A percentile compares a stretch with the other conserved stretches of the same genome.
phyloP scores from a whole-genome alignment of 1,140 invertebrate species.

The Trypoxylus dichotomus region DNA sequence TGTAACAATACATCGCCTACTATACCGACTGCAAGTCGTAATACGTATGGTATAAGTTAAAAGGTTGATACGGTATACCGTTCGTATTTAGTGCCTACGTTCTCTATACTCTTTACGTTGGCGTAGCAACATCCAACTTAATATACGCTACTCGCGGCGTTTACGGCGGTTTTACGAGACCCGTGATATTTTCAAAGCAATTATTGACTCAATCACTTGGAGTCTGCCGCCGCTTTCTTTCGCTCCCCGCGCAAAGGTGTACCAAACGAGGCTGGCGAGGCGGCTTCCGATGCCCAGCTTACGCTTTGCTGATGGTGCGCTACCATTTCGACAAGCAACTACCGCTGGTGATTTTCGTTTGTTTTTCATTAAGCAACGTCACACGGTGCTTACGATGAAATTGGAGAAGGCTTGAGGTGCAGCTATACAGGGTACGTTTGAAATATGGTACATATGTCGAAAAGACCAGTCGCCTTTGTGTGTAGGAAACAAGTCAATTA shows the following conservation, averaged over 20 bases:
- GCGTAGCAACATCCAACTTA: background rate
- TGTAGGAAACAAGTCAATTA: too few species aligned
- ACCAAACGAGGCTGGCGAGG: too few species aligned
- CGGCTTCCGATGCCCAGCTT: too few species aligned
- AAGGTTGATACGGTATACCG: background rate
- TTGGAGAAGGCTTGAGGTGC: background rate
- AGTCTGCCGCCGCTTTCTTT: background rate
- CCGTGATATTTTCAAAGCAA: constrained; percentile 22
- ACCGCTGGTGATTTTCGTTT: too few species aligned
- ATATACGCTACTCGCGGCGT: background rate
- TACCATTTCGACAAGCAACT: too few species aligned
- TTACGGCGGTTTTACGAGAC: constrained; percentile 10
- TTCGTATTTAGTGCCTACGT: background rate
- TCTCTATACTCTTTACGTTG: background rate
- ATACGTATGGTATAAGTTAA: background rate
- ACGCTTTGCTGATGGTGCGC: too few species aligned
- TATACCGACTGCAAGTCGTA: background rate
- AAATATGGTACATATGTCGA: too few species aligned
- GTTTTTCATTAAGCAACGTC: too few species aligned
- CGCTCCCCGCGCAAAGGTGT: background rate
- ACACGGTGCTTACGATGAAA: background rate
- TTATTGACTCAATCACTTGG: constrained; percentile 23
- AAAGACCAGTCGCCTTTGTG: too few species aligned
- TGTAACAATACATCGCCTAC: background rate
- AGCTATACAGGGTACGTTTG: background rate